Percentiles rank a stretch among this genome's conserved stretches.
Conservation (phyloP, 2,888 invertebrate species). For the Napeogenes sylphis region DNA sequence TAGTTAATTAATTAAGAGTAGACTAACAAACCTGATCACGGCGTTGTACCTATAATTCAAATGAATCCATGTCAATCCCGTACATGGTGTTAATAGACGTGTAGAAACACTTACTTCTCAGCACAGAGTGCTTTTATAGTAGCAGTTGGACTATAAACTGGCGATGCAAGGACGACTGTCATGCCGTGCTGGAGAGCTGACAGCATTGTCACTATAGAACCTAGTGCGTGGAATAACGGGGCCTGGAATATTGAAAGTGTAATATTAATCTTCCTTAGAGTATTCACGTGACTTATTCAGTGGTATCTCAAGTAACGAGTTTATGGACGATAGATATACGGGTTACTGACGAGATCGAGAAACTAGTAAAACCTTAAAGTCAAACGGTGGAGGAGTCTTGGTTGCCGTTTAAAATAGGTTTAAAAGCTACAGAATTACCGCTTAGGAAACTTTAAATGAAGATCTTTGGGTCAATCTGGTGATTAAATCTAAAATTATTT, state of each 20-base stretch:
- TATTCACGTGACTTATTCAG: too few relatives aligned
- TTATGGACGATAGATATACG: too few relatives aligned
- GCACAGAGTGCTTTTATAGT: constrained; percentile 80
- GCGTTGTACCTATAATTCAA: too few relatives aligned
- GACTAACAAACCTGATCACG: too few relatives aligned
- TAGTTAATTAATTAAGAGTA: too few relatives aligned
- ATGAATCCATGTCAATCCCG: too few relatives aligned
- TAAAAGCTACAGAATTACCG: neutral
- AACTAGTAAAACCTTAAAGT: neutral
- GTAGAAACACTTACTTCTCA: constrained; percentile 78
- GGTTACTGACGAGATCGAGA: too few relatives aligned
- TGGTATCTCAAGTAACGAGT: too few relatives aligned
- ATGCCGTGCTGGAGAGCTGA: constrained; percentile 78
- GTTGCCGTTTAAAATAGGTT: constrained; percentile 7
- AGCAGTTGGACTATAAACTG: constrained; percentile 42
- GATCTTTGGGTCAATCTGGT: constrained; percentile 9
- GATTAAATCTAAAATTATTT: constrained; percentile 7
- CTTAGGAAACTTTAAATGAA: constrained; percentile 4
- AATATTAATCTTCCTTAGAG: too few relatives aligned
- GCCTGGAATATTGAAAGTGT: constrained; percentile 58
- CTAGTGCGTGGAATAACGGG: constrained; percentile 92
- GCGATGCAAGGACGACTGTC: constrained; percentile 79
- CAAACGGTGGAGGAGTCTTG: neutral
- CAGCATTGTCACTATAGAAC: constrained; percentile 81
- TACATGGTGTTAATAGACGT: too few relatives aligned